Percentiles rank a stretch among this genome's conserved stretches.
These are phyloP conservation scores for Hyphantria cunea DNA, from an alignment of 1,140 invertebrate genomes.

Conservation along the genomic window DNA sequence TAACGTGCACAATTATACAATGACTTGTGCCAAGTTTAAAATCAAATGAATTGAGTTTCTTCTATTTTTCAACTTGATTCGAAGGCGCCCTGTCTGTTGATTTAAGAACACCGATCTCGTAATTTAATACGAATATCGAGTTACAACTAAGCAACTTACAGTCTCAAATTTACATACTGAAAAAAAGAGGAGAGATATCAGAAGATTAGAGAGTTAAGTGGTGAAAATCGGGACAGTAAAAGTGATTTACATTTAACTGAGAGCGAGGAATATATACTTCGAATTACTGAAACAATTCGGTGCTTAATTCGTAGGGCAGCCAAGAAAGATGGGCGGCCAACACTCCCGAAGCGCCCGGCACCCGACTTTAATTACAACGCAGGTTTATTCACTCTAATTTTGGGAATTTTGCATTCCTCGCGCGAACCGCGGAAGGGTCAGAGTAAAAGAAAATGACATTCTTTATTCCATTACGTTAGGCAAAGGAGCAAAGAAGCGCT, in stretches of 20 bases:
- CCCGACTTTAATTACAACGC: constrained; percentile 79
- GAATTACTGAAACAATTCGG: constrained; percentile 79
- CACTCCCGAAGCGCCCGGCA: constrained; percentile 47
- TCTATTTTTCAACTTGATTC: constrained; percentile 18
- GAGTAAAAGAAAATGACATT: constrained; percentile 79
- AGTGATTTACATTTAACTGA: constrained; percentile 78
- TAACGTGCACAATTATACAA: too few species aligned
- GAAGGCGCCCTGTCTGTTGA: constrained; percentile 16
- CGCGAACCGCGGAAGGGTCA: constrained; percentile 78
- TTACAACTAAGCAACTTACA: constrained; percentile 22
- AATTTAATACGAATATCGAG: constrained; percentile 30
- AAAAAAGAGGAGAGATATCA: constrained; percentile 44
- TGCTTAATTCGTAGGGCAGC: constrained; percentile 79
- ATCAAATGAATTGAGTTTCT: constrained; percentile 15
- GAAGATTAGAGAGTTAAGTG: constrained; percentile 52
- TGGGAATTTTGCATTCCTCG: constrained; percentile 77
- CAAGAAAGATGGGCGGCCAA: constrained; percentile 76
- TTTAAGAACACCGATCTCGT: constrained; percentile 17
- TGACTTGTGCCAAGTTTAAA: too few species aligned
- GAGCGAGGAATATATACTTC: constrained; percentile 78
- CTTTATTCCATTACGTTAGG: constrained; percentile 77
- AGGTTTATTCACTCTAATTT: constrained; percentile 80
- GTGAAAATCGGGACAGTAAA: constrained; percentile 69
- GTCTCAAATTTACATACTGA: constrained; percentile 39
- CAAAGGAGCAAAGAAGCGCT: constrained; percentile 67